Conservation (phyloP, 2,113 vertebrate species). For the Acanthisitta chloris region DNA sequence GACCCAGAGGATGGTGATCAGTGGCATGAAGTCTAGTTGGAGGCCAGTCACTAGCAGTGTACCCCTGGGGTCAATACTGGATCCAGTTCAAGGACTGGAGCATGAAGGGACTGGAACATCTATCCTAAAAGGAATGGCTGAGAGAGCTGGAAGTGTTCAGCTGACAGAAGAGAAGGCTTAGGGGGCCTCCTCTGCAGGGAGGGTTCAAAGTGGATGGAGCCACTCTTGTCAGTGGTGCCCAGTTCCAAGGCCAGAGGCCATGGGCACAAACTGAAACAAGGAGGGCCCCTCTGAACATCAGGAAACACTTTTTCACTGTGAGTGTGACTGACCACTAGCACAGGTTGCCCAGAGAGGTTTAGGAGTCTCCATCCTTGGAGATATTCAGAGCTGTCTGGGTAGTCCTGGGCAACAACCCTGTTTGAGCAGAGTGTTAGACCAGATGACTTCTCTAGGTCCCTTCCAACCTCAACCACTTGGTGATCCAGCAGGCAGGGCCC, state of each 20-base stretch:
- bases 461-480: background rate
- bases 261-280: background rate
- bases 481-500: background rate
- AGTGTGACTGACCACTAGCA: background rate
- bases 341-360: background rate
- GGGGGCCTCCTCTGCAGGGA: background rate
- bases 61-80: background rate
- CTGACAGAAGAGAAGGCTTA: background rate
- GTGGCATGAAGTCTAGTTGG: background rate
- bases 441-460: background rate
- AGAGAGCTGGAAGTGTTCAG: background rate
- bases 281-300: background rate
- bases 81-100: background rate
- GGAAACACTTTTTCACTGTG: background rate
- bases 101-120: background rate
- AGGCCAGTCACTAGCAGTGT: background rate
- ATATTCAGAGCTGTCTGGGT: background rate
- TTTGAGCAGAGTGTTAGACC: background rate
- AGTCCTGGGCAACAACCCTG: background rate
- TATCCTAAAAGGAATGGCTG: background rate
- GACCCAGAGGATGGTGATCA: background rate
- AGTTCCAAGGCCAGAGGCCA: background rate
- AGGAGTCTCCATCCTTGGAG: background rate
- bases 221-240: background rate
- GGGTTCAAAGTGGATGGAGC: rapidly evolving